Conservation (phyloP, 1,140 invertebrate genomes). For the Drosophila triauraria region DNA sequence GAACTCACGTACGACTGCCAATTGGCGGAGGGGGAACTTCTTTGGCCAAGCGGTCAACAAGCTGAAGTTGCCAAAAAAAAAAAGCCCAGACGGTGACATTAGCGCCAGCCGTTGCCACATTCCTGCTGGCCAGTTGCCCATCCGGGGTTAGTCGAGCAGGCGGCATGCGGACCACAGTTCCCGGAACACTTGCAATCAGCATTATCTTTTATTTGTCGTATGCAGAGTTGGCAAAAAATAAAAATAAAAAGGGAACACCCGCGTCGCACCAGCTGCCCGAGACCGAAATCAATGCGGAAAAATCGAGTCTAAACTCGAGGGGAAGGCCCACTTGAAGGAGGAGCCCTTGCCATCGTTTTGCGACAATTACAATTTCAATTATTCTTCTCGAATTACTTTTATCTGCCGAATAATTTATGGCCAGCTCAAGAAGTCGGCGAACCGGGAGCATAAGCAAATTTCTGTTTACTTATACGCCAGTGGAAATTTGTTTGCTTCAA, state of each 20-base stretch:
- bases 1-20: conserved; percentile 42
- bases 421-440: conserved; percentile 12
- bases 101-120: conserved; percentile 52
- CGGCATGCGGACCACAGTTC: conserved; percentile 54
- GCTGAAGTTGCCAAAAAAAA: conserved; percentile 34
- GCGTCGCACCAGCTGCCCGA: conserved; percentile 30
- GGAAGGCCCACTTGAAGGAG: neutral
- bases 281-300: conserved; percentile 32
- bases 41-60: conserved; percentile 7
- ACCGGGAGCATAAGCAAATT: conserved; percentile 29
- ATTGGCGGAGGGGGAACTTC: conserved; percentile 6
- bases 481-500: conserved; percentile 14
- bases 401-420: conserved; percentile 50
- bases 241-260: conserved; percentile 22
- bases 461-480: conserved; percentile 36
- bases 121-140: conserved; percentile 68
- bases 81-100: conserved; percentile 74
- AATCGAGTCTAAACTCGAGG: conserved; percentile 31
- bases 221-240: conserved; percentile 52
- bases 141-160: conserved; percentile 32
- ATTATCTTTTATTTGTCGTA: conserved; percentile 71
- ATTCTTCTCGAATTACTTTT: conserved; percentile 50
- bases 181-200: conserved; percentile 63
- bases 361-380: conserved; percentile 54
- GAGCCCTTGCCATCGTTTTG: conserved; percentile 23